A percentile compares a stretch with the other conserved stretches of the same genome.
phyloP scores from a whole-genome alignment of 1,140 invertebrate species.

The Antheraea mylitta region DNA sequence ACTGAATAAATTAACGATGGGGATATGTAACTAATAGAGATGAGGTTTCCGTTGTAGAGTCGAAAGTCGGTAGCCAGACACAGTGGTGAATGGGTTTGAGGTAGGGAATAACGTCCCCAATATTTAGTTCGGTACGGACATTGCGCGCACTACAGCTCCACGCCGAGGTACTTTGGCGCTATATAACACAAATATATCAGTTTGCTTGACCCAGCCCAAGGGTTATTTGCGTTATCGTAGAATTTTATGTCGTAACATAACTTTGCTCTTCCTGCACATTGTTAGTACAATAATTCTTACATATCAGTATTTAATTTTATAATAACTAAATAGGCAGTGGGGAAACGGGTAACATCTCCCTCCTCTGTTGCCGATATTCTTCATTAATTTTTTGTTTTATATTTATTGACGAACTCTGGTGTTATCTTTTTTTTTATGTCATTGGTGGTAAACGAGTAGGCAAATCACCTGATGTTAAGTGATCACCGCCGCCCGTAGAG shows the following conservation, averaged over 20 bases:
- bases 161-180: constrained; percentile 21
- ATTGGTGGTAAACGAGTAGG: too few species aligned
- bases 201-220: constrained; percentile 13
- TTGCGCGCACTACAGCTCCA: constrained; percentile 9
- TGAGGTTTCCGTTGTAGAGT: constrained; percentile 14
- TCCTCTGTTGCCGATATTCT: too few species aligned
- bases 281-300: constrained; percentile 6
- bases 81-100: constrained; percentile 9
- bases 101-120: constrained; percentile 14
- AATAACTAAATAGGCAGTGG: too few species aligned
- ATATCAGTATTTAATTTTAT: neutral
- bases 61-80: constrained; percentile 9
- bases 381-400: too few species aligned
- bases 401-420: too few species aligned
- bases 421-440: too few species aligned
- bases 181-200: constrained; percentile 26
- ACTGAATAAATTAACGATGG: constrained; percentile 25
- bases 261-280: constrained; percentile 10
- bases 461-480: too few species aligned
- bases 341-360: too few species aligned
- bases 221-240: constrained; percentile 18
- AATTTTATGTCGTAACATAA: constrained; percentile 26
- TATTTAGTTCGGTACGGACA: constrained; percentile 18
- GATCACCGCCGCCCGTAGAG: too few species aligned
- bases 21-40: constrained; percentile 19